Percentiles rank a stretch among this genome's conserved stretches.
These are phyloP conservation scores for Pseudopipra pipra DNA, from an alignment of 2,113 vertebrate genomes.

Conservation along the genomic window DNA sequence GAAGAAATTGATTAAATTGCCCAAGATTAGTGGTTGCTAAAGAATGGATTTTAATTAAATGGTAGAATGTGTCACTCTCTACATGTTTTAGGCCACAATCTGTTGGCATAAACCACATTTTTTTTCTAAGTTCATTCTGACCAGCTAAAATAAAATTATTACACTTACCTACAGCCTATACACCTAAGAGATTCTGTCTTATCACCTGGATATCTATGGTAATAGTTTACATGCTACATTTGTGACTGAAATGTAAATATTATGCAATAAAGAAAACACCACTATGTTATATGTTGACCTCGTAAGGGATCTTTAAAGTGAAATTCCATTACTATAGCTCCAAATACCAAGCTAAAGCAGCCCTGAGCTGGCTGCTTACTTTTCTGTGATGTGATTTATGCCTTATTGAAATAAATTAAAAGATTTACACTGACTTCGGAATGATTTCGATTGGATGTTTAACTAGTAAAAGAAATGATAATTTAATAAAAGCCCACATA, in stretches of 20 bases:
- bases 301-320: constrained; percentile 40
- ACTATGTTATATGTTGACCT: not conserved
- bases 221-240: constrained; percentile 8
- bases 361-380: constrained; percentile 42
- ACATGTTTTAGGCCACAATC: not conserved
- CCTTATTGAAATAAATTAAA: constrained; percentile 54
- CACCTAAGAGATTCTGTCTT: not conserved
- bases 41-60: constrained; percentile 55
- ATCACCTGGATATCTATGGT: not conserved
- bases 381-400: constrained; percentile 39
- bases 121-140: not conserved
- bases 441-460: constrained; percentile 16
- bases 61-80: not conserved
- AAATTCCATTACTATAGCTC: constrained; percentile 64
- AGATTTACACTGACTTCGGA: constrained; percentile 46
- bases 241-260: constrained; percentile 35
- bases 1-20: constrained; percentile 39
- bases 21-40: constrained; percentile 4
- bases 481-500: constrained; percentile 69
- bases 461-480: constrained; percentile 42
- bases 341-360: constrained; percentile 63
- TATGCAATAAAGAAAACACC: constrained; percentile 28
- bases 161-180: not conserved
- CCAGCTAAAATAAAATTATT: not conserved
- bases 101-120: not conserved